phyloP scores from a whole-genome alignment of 2,797 vertebrate genomes.

The Hippocampus kuda region DNA sequence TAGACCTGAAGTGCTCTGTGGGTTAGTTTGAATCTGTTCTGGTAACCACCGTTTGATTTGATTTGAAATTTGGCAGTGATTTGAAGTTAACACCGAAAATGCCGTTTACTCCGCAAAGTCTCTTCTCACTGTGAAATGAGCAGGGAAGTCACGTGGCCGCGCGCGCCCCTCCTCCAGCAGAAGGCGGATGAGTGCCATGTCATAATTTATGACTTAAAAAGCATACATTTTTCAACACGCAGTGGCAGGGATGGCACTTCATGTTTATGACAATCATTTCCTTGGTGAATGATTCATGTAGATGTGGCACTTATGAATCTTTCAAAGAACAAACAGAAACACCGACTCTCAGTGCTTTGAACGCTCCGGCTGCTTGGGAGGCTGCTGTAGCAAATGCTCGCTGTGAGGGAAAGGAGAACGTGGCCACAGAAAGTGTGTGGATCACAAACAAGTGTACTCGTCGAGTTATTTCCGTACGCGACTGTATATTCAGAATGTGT shows the following conservation, averaged over 20 bases:
- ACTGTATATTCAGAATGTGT: not conserved
- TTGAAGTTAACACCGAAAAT: not conserved
- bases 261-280: slow-evolving; percentile 70
- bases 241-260: slow-evolving; percentile 62
- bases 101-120: slow-evolving; percentile 37
- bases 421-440: not conserved
- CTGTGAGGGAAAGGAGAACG: not conserved
- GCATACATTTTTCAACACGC: slow-evolving; percentile 66
- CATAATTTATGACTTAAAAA: slow-evolving; percentile 71
- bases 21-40: too few species aligned
- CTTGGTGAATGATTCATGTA: slow-evolving; percentile 68
- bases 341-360: slow-evolving; percentile 45
- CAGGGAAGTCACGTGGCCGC: slow-evolving; percentile 3
- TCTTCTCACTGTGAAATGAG: slow-evolving; percentile 31
- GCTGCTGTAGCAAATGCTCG: not conserved
- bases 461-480: too few species aligned
- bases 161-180: not conserved
- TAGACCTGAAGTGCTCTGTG: not conserved
- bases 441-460: not conserved
- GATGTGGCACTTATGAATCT: slow-evolving; percentile 61
- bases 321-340: slow-evolving; percentile 67
- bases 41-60: too few species aligned
- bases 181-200: slow-evolving; percentile 39
- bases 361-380: slow-evolving; percentile 6
- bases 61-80: not conserved